A percentile compares a stretch with the other conserved stretches of the same genome.
These are phyloP conservation scores for Notodonta ziczac DNA, from an alignment of 2,888 invertebrate species.

Conservation along the genomic window DNA sequence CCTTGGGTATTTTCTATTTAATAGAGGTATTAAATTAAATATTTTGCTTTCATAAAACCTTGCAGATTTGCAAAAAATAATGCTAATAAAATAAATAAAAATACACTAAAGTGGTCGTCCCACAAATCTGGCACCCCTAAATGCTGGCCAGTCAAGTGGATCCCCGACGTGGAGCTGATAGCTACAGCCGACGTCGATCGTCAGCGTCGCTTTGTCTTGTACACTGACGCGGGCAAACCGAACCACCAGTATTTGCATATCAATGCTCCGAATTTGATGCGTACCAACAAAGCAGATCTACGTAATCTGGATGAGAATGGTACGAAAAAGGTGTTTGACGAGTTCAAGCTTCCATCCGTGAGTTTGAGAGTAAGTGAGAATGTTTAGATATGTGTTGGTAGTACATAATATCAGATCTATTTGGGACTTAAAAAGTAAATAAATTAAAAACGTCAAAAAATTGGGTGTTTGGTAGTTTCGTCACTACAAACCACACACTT, in stretches of 20 bases:
- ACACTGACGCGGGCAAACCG: conserved; percentile 74
- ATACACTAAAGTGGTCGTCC: conserved; percentile 14
- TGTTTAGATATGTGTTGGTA: too few relatives aligned
- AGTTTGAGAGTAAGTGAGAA: too few relatives aligned
- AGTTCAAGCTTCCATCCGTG: not conserved
- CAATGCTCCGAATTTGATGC: conserved; percentile 78
- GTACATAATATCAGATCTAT: too few relatives aligned
- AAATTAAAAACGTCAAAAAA: too few relatives aligned
- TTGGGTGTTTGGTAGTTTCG: too few relatives aligned
- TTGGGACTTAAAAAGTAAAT: too few relatives aligned
- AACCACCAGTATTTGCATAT: conserved; percentile 80
- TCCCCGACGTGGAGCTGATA: conserved; percentile 69
- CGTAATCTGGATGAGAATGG: conserved; percentile 33
- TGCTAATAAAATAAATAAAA: too few relatives aligned
- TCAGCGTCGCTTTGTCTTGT: conserved; percentile 81
- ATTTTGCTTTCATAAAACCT: too few relatives aligned
- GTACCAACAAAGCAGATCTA: conserved; percentile 52
- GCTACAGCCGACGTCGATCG: conserved; percentile 73
- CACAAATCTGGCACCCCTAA: conserved; percentile 37
- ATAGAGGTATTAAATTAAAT: too few relatives aligned
- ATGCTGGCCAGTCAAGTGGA: conserved; percentile 57
- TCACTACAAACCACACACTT: too few relatives aligned
- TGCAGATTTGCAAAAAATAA: too few relatives aligned
- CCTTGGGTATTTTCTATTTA: too few relatives aligned
- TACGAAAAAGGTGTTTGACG: conserved; percentile 11